Evolutionary conservation across 2,113 vertebrate species (phyloP).

Genomic region (Lontra canadensis): DNA sequence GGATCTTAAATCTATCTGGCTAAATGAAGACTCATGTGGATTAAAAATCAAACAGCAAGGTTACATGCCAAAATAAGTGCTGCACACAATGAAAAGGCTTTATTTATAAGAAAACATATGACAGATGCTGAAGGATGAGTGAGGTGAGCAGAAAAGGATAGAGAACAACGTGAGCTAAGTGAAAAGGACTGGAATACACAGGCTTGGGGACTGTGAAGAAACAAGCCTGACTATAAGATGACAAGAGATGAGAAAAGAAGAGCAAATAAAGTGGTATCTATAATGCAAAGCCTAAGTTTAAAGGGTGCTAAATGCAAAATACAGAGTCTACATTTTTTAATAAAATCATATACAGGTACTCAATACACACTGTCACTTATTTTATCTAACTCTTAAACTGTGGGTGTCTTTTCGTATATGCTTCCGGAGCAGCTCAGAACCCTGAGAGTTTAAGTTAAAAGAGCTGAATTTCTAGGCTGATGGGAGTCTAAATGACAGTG

Average conservation of each 20-base stretch:
- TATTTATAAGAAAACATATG: neutral
- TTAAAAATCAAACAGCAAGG: constrained; percentile 14
- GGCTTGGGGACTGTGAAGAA: neutral
- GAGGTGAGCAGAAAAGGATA: neutral
- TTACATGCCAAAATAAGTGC: neutral
- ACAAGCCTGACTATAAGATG: neutral
- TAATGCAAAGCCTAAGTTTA: neutral
- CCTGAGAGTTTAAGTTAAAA: neutral
- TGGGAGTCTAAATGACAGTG: neutral
- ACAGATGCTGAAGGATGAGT: neutral
- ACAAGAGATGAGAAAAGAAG: neutral
- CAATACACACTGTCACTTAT: neutral
- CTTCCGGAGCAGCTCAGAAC: neutral
- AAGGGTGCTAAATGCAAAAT: neutral
- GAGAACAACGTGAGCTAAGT: neutral
- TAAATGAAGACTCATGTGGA: neutral
- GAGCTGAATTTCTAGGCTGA: neutral
- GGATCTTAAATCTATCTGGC: neutral
- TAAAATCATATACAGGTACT: neutral
- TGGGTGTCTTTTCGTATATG: neutral
- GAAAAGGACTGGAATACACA: neutral
- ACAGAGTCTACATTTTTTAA: neutral
- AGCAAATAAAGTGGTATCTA: neutral
- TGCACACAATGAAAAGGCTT: constrained; percentile 12
- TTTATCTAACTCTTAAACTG: neutral